Evolutionary conservation across 2,797 vertebrate genomes (phyloP), one percentile per base, ranked within the genome.

Genomic region (Momotus momota): DNA sequence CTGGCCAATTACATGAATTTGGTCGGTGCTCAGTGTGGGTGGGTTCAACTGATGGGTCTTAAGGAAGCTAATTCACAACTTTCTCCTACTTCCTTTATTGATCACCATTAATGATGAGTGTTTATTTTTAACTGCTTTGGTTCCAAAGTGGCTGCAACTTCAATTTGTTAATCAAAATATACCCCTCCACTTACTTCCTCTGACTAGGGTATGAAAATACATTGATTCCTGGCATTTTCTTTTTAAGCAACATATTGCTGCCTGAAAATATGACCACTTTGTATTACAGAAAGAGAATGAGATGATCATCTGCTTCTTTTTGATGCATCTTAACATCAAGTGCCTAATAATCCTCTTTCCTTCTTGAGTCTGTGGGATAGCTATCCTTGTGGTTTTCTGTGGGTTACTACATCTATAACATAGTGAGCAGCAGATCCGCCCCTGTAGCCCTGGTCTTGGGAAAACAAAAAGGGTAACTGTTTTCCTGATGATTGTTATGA

Each of bases 31-130:
- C 93, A 26, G 61, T 71, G 81, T 90, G 95, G 89, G 62, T 97
- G 86, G 66, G 64, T 90, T 97, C 84, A 95, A 88, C 78, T 93
- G 82, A 45, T 89, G 64, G 52, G 52, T 94, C 88, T 95, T 94
- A 89, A 97, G 82, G 82, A 89, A 90, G 93, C 81, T 96, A 97
- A 96, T 97, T 97, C 96, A 94, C 94, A 96, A 77, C 84, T 97
- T 97, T 80, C 91, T 96, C 8, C 2, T 96, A 66, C 86, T 97
- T 97, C 89, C 88, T 73, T 83, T 97, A 97, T 96, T 97, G 97
- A 98, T 97, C 88, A 80, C 40, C 20, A 25, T 46, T 97, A 97
- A 97, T 97, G 96, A 94, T 2, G 33, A 93, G 90, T 83, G 95
- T 80, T 8, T 66, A 41, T 78, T 85, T 96, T 96, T 96, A 97